These are phyloP conservation scores for Ischnura elegans DNA, from an alignment of 2,888 invertebrate species.

Conservation along the genomic window DNA sequence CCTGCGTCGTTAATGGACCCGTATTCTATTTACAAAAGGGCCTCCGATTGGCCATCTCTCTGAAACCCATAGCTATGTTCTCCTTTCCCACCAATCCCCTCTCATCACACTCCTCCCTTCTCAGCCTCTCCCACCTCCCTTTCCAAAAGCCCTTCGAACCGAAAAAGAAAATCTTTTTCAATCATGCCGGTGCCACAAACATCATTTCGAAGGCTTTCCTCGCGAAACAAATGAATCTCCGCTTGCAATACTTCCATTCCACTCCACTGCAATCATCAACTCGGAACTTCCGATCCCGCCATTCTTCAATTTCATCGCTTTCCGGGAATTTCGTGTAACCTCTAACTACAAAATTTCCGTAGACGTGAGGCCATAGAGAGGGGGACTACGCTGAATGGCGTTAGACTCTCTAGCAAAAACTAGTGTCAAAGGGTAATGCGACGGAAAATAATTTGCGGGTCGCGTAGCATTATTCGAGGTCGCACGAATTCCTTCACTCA, in stretches of 20 bases:
- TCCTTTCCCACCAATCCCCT: not conserved
- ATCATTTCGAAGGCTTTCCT: not conserved
- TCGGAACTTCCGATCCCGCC: not conserved
- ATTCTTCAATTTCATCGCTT: not conserved
- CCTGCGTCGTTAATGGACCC: slow-evolving; percentile 43
- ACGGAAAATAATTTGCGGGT: no score
- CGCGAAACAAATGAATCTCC: slow-evolving; percentile 31
- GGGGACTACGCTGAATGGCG: not conserved
- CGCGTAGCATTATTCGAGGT: no score
- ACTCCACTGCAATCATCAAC: not conserved
- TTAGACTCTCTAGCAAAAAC: not conserved
- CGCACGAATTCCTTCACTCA: no score
- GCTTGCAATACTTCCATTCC: not conserved
- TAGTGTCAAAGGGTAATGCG: no score
- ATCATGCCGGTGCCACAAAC: slow-evolving; percentile 12
- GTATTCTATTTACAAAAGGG: slow-evolving; percentile 46
- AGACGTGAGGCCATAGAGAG: not conserved
- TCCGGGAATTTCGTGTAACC: not conserved
- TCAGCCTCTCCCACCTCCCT: not conserved
- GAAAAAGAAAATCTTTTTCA: slow-evolving; percentile 20
- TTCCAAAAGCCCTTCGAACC: not conserved
- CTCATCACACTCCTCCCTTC: not conserved
- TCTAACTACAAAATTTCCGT: not conserved
- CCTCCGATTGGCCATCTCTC: slow-evolving; percentile 45
- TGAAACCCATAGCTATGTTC: no score